Base-by-base conservation (phyloP, 2,888 invertebrate genomes). In the Tubulanus polymorphus region DNA sequence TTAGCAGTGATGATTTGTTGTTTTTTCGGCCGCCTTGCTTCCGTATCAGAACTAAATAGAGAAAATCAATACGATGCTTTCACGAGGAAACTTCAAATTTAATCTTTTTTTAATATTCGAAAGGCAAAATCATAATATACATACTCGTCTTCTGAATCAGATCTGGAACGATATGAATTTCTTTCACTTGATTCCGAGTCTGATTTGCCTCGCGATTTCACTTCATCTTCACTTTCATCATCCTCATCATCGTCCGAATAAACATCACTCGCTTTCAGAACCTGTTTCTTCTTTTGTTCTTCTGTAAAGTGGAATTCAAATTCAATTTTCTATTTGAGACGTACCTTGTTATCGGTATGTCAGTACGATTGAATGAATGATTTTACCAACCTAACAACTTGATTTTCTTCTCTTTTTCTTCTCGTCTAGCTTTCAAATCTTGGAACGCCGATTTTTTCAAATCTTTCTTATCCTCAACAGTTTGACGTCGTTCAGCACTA, bases 381-480 rank as follows among this genome's bases (percentile, higher is more conserved):
- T n/a, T n/a, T n/a, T n/a, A n/a, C n/a, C n/a, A n/a, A n/a, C n/a
- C n/a, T n/a, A n/a, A n/a, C n/a, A n/a, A n/a, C n/a, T 18, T 57
- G 68, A 71, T 85, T 76, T 87, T 81, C 71, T 89, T 89, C 52
- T 87, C 88, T 67, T 91, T 91, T 53, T 94, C 94, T 78, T 95
- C 95, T 1, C 97, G 80, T 68, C 91, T 87, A 0, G 93, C 93
- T 65, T 93, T 88, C 1, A 99, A 79, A 63, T 90, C 85, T 37
- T 93, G 92, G 89, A 99, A 93, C 0, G 96, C 96, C 76, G 90
- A 91, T 56, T 91, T 89, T 53, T 94, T 85, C 57, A 93, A 91
- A 72, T 87, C 88, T 70, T 88, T 85, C 66, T 88, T 89, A 69
- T 89, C 88, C 78, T 91, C 95, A 12, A 95, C 90, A 66, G 91